Conservation (phyloP, 2,888 invertebrate genomes). For the Gymnocheta viridis region DNA sequence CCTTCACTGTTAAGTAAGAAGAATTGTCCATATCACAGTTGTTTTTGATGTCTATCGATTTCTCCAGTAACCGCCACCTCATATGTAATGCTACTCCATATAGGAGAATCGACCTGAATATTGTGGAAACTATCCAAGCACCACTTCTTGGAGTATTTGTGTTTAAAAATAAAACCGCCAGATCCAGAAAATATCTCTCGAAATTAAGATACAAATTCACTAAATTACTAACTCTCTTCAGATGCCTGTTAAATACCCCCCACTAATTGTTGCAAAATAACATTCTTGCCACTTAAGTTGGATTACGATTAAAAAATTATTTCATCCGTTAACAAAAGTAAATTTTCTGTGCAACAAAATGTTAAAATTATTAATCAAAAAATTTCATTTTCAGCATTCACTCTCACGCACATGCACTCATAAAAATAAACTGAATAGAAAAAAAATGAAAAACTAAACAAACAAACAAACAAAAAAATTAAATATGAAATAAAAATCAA, state of each 20-base stretch:
- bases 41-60: too few species aligned
- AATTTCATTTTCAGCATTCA: slow-evolving; percentile 16
- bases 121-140: too few species aligned
- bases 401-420: slow-evolving; percentile 3
- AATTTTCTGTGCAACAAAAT: slow-evolving; percentile 67
- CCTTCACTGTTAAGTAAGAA: too few species aligned
- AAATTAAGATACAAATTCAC: not conserved
- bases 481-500: slow-evolving; percentile 12
- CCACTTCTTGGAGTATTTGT: too few species aligned
- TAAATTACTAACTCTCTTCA: not conserved
- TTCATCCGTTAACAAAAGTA: slow-evolving; percentile 75
- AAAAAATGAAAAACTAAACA: slow-evolving; percentile 5
- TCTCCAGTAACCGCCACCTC: too few species aligned
- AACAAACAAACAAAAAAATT: slow-evolving; percentile 20
- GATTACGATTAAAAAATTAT: slow-evolving; percentile 74
- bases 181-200: not conserved
- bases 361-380: slow-evolving; percentile 37
- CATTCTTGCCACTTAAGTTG: slow-evolving; percentile 59
- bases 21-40: too few species aligned
- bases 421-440: slow-evolving; percentile 24
- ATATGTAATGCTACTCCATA: too few species aligned
- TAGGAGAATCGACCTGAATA: too few species aligned
- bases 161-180: not conserved
- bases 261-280: slow-evolving; percentile 51
- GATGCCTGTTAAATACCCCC: not conserved